Conservation (phyloP, 2,797 vertebrate genomes). For the Pelodytes ibericus region DNA sequence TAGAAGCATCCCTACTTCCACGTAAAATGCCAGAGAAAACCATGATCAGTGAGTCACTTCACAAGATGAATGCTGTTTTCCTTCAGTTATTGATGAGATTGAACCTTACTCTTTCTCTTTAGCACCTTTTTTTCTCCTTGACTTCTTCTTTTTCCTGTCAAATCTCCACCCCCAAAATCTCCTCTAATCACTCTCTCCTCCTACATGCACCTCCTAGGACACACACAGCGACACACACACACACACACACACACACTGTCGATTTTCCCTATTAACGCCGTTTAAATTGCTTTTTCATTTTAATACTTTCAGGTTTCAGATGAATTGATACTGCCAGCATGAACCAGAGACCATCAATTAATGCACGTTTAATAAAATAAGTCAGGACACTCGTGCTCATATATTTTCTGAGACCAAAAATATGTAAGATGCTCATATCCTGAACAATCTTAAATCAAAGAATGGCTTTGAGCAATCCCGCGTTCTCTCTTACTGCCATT, state of each 20-base stretch:
- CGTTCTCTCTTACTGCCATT: conserved; percentile 68
- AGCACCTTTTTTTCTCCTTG: not conserved
- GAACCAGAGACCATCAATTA: conserved; percentile 23
- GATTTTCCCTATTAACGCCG: too few relatives aligned
- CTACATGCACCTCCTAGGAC: not conserved
- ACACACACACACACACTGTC: not conserved
- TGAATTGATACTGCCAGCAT: conserved; percentile 4
- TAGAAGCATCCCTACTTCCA: too few relatives aligned
- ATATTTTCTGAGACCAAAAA: conserved; percentile 21
- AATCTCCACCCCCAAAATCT: not conserved
- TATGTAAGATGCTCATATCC: conserved; percentile 40
- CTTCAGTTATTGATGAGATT: too few relatives aligned
- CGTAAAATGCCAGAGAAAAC: too few relatives aligned
- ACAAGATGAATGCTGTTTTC: too few relatives aligned
- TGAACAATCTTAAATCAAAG: conserved; percentile 44
- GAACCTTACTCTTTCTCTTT: too few relatives aligned
- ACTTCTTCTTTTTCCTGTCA: not conserved
- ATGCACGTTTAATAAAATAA: conserved; percentile 33
- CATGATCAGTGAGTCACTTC: too few relatives aligned
- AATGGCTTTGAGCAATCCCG: conserved; percentile 44
- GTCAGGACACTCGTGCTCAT: conserved; percentile 3
- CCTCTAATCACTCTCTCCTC: not conserved
- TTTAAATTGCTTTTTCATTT: not conserved
- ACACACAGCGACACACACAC: not conserved
- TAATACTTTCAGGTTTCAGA: not conserved